Base-by-base conservation (phyloP, 2,888 invertebrate genomes). In the Leuctra nigra region DNA sequence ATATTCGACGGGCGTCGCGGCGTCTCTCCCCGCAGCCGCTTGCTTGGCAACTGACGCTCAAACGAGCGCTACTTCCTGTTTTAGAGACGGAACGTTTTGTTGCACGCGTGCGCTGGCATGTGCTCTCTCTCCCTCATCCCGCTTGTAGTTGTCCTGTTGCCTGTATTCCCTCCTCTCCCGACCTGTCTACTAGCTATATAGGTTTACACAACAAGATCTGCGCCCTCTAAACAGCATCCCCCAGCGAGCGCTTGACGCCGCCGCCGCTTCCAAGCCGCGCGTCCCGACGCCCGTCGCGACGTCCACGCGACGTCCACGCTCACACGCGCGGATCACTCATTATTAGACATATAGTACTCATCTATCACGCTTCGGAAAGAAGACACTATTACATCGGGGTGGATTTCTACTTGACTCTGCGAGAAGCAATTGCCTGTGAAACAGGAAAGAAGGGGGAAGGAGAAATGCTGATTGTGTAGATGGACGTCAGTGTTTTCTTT, bases 151-250 rank as follows among this genome's bases (percentile, higher is more conserved):
- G n/a, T n/a, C 44, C 23, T 44, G 44, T 44, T 23, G 44, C 44
- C 44, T 44, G 23, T 44, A 20, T 44, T 38, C 53, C 39, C 35
- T 38, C 57, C 53, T 14, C 44, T 16, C 50, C 29, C 33, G 16
- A 13, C 33, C 2, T n/a, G 24, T 7, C 29, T 20, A 22, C 36
- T 33, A 39, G 39, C 44, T 14, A 25, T 39, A 48, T 36, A 23
- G 20, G 35, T 36, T 47, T 47, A 52, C 53, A 56, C 53, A 53
- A 57, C 54, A 57, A 57, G 38, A 53, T n/a, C n/a, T n/a, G n/a
- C n/a, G n/a, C 41, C 44, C 35, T 44, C 53, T 56, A 56, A 56
- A 57, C 53, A 57, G 14, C 53, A 47, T 14, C 52, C 50, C 22
- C n/a, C 38, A n/a, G 36, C 53, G 39, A 24, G 25, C 29, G 18